A percentile compares a stretch with the other conserved stretches of the same genome.
These are phyloP conservation scores for Dasypogon diadema DNA, from an alignment of 2,888 invertebrate species.

Conservation along the genomic window DNA sequence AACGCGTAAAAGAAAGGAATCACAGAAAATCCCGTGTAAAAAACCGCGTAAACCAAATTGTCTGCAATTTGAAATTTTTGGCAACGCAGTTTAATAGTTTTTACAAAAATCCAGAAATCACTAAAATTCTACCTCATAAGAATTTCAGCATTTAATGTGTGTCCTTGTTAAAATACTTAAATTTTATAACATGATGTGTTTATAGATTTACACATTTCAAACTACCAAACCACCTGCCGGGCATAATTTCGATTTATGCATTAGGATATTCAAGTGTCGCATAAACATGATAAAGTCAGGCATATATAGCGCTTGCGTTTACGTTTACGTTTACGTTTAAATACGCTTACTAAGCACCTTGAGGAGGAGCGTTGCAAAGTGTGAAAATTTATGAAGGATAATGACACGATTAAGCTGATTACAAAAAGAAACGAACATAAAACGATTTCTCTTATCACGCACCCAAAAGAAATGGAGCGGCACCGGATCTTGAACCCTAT, in stretches of 20 bases:
- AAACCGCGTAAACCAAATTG: too few relatives aligned
- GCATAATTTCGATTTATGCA: background rate
- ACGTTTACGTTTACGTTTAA: background rate
- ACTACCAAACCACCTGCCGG: background rate
- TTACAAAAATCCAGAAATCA: too few relatives aligned
- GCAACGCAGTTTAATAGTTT: too few relatives aligned
- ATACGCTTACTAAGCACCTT: background rate
- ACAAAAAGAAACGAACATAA: background rate
- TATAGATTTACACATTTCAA: background rate
- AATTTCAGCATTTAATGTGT: too few relatives aligned
- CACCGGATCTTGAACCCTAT: background rate
- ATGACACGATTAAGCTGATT: slow-evolving; percentile 11
- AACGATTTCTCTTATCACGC: slow-evolving; percentile 15
- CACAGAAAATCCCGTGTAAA: too few relatives aligned
- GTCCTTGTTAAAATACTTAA: too few relatives aligned
- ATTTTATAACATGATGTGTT: background rate
- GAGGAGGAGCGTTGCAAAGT: background rate
- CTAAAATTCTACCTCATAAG: too few relatives aligned
- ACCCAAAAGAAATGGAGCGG: background rate
- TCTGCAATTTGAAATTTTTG: too few relatives aligned
- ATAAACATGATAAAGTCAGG: background rate
- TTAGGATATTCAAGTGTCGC: background rate
- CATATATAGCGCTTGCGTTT: too few relatives aligned
- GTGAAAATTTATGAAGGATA: slow-evolving; percentile 18
- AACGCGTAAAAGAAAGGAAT: too few relatives aligned